A percentile compares a stretch with the other conserved stretches of the same genome.
These are phyloP conservation scores for Gobius niger DNA, from an alignment of 2,113 vertebrate genomes.

Conservation along the genomic window DNA sequence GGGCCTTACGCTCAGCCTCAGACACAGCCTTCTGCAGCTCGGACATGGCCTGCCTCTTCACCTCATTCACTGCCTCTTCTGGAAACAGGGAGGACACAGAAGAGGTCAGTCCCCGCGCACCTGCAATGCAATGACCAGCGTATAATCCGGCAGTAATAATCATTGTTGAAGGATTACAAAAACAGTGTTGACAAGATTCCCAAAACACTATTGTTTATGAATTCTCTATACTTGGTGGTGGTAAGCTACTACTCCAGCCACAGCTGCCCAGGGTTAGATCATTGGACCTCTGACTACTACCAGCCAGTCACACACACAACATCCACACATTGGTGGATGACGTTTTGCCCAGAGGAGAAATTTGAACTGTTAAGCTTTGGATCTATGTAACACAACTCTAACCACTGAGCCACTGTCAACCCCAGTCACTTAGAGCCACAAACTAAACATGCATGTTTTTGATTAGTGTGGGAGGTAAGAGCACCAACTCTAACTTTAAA, in stretches of 20 bases:
- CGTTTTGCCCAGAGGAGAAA: no score
- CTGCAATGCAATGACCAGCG: conserved; percentile 48
- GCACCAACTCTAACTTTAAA: neutral
- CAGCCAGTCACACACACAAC: no score
- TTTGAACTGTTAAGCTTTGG: no score
- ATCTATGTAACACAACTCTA: no score
- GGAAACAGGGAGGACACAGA: conserved; percentile 68
- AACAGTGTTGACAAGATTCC: neutral
- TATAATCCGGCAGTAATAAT: conserved; percentile 15
- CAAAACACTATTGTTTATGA: no score
- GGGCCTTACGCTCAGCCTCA: conserved; percentile 93
- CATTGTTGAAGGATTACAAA: neutral
- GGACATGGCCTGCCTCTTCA: conserved; percentile 96
- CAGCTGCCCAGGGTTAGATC: no score
- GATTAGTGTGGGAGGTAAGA: neutral
- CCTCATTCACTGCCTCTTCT: conserved; percentile 98
- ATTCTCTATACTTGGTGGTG: no score
- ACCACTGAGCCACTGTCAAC: no score
- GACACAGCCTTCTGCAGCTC: conserved; percentile 97
- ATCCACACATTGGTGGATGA: no score
- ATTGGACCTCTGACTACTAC: no score
- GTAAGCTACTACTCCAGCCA: no score
- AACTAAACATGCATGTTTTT: neutral
- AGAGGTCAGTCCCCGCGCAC: conserved; percentile 58
- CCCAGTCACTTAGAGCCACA: neutral